Conservation (phyloP, 2,113 vertebrate genomes). For the Sceloporus tristichus region DNA sequence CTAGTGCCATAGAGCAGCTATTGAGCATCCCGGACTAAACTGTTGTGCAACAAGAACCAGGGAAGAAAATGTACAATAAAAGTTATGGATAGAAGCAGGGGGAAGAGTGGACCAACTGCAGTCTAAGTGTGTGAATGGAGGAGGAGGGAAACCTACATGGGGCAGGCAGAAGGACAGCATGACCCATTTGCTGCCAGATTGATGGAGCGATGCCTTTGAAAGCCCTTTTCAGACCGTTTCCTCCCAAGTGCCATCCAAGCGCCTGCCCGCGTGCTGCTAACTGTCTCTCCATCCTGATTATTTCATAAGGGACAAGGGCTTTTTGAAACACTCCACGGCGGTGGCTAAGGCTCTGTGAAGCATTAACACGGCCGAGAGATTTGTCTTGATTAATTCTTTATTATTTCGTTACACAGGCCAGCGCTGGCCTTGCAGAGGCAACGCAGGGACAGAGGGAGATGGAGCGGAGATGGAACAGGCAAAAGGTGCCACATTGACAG, state of each 20-base stretch:
- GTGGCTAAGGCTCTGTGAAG: conserved; percentile 57
- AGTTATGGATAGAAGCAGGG: too few relatives aligned
- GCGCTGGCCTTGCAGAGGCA: fast-evolving
- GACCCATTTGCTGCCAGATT: conserved; percentile 8
- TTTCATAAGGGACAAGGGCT: conserved; percentile 51
- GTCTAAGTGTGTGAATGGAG: too few relatives aligned
- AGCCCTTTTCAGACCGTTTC: neutral
- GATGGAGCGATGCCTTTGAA: conserved; percentile 10
- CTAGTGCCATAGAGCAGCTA: too few relatives aligned
- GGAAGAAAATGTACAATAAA: too few relatives aligned
- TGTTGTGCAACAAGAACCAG: too few relatives aligned
- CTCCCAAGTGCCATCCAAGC: fast-evolving
- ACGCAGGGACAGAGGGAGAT: neutral
- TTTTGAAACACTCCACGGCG: neutral
- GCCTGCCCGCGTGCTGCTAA: neutral
- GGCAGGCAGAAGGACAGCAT: fast-evolving
- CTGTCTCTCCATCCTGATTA: conserved; percentile 34
- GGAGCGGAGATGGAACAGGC: conserved; percentile 23
- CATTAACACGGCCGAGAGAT: conserved; percentile 56
- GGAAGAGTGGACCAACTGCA: too few relatives aligned
- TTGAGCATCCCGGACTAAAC: too few relatives aligned
- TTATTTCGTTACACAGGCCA: conserved; percentile 45
- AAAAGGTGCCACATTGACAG: neutral
- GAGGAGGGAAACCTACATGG: neutral
- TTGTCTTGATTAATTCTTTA: conserved; percentile 69